Conservation (phyloP, 1,140 invertebrate genomes). For the Panagrolaimus sp. region DNA sequence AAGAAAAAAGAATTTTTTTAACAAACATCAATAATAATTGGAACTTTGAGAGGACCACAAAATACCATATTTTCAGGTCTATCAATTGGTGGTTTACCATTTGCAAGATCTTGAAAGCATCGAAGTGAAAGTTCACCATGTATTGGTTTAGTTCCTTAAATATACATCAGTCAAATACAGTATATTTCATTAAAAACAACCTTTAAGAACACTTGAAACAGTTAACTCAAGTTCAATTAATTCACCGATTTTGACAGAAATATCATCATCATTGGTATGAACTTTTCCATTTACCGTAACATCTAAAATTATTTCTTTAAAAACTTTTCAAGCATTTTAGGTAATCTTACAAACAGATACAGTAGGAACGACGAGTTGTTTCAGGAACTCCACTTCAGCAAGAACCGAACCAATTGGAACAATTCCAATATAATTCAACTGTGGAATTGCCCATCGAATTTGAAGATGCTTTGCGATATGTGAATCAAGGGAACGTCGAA, state of each 20-base stretch:
- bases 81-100: slow-evolving; percentile 33
- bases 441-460: slow-evolving; percentile 53
- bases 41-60: slow-evolving; percentile 32
- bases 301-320: slow-evolving; percentile 24
- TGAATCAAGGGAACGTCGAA: slow-evolving; percentile 44
- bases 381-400: slow-evolving; percentile 55
- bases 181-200: slow-evolving; percentile 19
- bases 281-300: slow-evolving; percentile 33
- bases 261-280: slow-evolving; percentile 49
- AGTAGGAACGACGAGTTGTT: slow-evolving; percentile 54
- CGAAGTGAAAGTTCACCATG: slow-evolving; percentile 42
- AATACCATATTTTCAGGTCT: slow-evolving; percentile 37
- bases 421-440: slow-evolving; percentile 47
- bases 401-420: slow-evolving; percentile 56
- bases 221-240: slow-evolving; percentile 33
- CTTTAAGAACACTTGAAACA: slow-evolving; percentile 35
- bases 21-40: slow-evolving; percentile 35
- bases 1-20: slow-evolving; percentile 3
- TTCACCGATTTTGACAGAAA: slow-evolving; percentile 43
- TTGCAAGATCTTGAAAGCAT: slow-evolving; percentile 56
- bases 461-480: slow-evolving; percentile 54
- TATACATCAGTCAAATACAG: not conserved
- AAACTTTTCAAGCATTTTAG: slow-evolving; percentile 16
- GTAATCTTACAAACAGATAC: slow-evolving; percentile 48
- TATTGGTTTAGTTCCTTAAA: slow-evolving; percentile 26